phyloP scores from a whole-genome alignment of 2,797 vertebrate species.

The Chaetophractus vellerosus region DNA sequence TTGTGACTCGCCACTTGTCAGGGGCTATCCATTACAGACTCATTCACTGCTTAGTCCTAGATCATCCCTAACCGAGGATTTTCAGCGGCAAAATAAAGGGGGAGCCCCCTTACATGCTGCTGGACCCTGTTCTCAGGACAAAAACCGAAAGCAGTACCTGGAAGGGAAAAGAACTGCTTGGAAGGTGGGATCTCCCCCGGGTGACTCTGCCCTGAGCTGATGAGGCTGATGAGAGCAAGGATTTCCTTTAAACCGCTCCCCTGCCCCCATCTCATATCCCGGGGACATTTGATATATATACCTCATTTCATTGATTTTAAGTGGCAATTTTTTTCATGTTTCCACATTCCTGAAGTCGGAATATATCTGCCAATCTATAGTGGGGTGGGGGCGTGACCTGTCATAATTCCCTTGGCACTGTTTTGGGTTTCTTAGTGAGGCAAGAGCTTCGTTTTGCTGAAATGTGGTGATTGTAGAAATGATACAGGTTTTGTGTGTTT shows the following conservation, averaged over 20 bases:
- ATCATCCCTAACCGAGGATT: neutral
- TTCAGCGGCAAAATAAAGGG: neutral
- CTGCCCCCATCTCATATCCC: rapidly evolving
- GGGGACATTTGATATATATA: neutral
- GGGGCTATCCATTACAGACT: neutral
- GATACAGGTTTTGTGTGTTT: rapidly evolving
- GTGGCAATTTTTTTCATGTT: rapidly evolving
- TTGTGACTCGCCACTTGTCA: neutral
- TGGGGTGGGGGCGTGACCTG: too few relatives aligned
- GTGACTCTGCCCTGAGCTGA: neutral
- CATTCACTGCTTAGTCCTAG: neutral
- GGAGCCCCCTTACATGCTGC: neutral
- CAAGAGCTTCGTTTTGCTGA: neutral
- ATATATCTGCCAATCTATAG: too few relatives aligned
- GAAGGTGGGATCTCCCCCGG: rapidly evolving
- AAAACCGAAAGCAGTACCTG: neutral
- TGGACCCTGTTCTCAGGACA: neutral
- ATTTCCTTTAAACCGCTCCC: neutral
- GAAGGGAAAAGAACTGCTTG: neutral
- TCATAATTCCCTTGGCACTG: neutral
- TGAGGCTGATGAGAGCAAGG: neutral
- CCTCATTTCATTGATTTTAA: neutral
- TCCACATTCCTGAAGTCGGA: neutral
- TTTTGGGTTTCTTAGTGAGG: rapidly evolving
- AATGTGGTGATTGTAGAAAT: neutral